Conservation (phyloP, 2,113 vertebrate species). For the Rhinogobius similis region DNA sequence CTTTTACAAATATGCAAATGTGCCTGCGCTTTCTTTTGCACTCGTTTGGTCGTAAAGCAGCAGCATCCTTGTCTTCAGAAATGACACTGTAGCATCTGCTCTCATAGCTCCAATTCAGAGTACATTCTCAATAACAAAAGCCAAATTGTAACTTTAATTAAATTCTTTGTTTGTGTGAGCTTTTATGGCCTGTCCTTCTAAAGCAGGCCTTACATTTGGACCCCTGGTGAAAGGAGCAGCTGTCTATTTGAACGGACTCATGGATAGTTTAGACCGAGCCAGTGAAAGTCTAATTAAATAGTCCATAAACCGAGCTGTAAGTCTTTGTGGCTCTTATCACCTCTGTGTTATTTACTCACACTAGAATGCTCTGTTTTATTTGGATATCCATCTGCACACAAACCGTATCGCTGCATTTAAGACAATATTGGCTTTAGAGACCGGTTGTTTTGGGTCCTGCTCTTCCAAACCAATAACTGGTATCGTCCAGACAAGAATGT, state of each 20-base stretch:
- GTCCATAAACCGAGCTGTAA: background rate
- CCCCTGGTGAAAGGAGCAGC: background rate
- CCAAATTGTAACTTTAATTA: constrained; percentile 5
- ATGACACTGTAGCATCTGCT: background rate
- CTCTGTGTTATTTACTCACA: background rate
- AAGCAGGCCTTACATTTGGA: background rate
- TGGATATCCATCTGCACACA: constrained; percentile 5
- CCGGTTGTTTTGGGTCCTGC: no score
- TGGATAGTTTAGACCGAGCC: background rate
- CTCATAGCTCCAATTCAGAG: background rate
- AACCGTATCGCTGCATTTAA: background rate
- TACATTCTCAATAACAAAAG: background rate
- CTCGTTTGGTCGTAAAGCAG: background rate
- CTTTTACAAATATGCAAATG: background rate
- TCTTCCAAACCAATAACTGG: no score
- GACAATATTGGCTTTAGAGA: constrained; percentile 26
- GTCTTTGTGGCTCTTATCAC: constrained; percentile 16
- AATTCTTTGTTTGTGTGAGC: background rate
- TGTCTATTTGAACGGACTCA: background rate
- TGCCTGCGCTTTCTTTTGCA: background rate
- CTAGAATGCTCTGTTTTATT: constrained; percentile 21
- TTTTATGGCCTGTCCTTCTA: background rate
- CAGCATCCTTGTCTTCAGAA: background rate
- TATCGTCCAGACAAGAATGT: no score
- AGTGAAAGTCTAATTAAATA: constrained; percentile 12